These are phyloP conservation scores for Drepana arcuata DNA, from an alignment of 1,140 invertebrate species.

Conservation along the genomic window DNA sequence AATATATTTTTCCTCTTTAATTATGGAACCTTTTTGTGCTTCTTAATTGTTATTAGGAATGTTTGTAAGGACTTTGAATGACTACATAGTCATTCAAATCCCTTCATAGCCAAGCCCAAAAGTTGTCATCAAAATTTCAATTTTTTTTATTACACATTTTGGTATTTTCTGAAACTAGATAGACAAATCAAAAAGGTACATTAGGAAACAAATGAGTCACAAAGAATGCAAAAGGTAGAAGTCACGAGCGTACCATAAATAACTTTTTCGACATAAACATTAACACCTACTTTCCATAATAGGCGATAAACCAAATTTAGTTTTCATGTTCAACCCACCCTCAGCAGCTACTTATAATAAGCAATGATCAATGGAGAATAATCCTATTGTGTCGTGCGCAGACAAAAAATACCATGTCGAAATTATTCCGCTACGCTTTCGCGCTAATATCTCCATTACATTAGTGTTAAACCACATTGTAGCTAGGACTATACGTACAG, in stretches of 20 bases:
- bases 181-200: no score
- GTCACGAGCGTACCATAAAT: slow-evolving; percentile 65
- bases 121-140: no score
- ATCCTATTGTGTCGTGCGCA: slow-evolving; percentile 63
- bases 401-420: slow-evolving; percentile 66
- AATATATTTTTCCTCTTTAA: slow-evolving; percentile 54
- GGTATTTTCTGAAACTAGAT: no score
- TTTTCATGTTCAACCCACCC: slow-evolving; percentile 70
- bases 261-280: slow-evolving; percentile 64
- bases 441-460: slow-evolving; percentile 67
- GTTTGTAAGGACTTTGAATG: no score
- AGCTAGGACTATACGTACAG: slow-evolving; percentile 26
- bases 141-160: no score
- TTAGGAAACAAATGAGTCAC: no score
- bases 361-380: slow-evolving; percentile 70
- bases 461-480: slow-evolving; percentile 46
- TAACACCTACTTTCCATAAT: slow-evolving; percentile 71
- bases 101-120: no score
- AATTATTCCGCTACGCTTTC: slow-evolving; percentile 64
- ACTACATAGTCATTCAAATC: no score
- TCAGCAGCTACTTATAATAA: slow-evolving; percentile 66
- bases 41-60: background rate
- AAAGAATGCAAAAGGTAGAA: slow-evolving; percentile 42
- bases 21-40: no score
- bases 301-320: slow-evolving; percentile 72